Evolutionary conservation across 2,113 vertebrate species (phyloP).

Genomic region (Scatophagus argus): DNA sequence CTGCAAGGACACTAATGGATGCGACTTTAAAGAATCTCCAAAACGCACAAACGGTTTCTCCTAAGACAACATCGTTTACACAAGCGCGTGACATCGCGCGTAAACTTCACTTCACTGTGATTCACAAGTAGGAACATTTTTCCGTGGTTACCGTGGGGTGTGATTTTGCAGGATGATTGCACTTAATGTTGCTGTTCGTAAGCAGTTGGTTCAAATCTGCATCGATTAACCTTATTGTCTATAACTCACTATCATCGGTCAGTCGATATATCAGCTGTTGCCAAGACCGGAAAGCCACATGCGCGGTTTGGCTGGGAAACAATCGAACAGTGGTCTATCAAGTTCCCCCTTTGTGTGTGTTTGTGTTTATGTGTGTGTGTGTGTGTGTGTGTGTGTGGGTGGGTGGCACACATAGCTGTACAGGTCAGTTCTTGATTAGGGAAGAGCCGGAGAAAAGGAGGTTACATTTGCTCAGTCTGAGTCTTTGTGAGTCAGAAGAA

Average conservation of each 20-base stretch:
- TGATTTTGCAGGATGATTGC: not conserved
- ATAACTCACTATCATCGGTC: not conserved
- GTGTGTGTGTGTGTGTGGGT: not conserved
- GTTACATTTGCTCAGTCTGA: too few species aligned
- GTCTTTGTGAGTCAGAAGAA: constrained; percentile 18
- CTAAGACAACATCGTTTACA: not conserved
- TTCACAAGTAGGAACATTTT: not conserved
- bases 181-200: not conserved
- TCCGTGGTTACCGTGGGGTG: not conserved
- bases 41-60: not conserved
- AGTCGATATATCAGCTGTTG: not conserved
- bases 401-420: not conserved
- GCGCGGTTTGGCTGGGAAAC: not conserved
- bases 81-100: rapidly evolving
- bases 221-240: not conserved
- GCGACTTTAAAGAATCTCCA: not conserved
- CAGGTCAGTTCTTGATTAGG: not conserved
- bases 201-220: too few species aligned
- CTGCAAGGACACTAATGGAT: too few species aligned
- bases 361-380: not conserved
- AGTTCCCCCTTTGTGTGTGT: not conserved
- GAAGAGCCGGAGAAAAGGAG: not conserved
- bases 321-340: not conserved
- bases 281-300: not conserved
- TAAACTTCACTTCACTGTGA: not conserved